phyloP scores from a whole-genome alignment of 1,140 invertebrate species.

The Carposina sasakii region DNA sequence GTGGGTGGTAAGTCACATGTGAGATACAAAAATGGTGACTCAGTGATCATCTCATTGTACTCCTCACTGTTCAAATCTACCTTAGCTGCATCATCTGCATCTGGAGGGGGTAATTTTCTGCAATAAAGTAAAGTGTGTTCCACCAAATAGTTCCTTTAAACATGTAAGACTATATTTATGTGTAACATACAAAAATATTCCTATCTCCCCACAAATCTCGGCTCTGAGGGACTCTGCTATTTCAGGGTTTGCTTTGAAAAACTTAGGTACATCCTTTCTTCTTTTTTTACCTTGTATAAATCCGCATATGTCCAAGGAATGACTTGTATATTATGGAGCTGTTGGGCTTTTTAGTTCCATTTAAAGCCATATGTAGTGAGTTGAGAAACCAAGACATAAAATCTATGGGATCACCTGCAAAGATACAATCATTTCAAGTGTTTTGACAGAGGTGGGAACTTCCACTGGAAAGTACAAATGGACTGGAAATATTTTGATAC shows the following conservation, averaged over 20 bases:
- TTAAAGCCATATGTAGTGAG: conserved; percentile 91
- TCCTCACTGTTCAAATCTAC: conserved; percentile 86
- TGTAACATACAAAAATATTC: too few relatives aligned
- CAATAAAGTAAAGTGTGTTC: too few relatives aligned
- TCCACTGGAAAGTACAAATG: too few relatives aligned
- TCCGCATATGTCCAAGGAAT: conserved; percentile 96
- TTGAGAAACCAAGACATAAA: conserved; percentile 98
- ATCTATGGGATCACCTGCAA: conserved; percentile 94
- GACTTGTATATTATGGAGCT: conserved; percentile 96
- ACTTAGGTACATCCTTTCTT: too few relatives aligned
- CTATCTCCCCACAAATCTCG: too few relatives aligned
- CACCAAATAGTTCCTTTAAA: too few relatives aligned
- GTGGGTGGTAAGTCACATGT: conserved; percentile 97
- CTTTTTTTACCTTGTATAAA: conserved; percentile 81
- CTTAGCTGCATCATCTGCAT: conserved; percentile 92
- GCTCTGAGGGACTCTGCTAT: too few relatives aligned
- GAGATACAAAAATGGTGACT: conserved; percentile 95
- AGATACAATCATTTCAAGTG: conserved; percentile 21
- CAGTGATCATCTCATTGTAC: conserved; percentile 89
- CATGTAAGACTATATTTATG: too few relatives aligned
- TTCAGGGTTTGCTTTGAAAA: too few relatives aligned
- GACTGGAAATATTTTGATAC: too few relatives aligned
- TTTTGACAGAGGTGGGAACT: too few relatives aligned
- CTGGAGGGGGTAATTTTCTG: conserved; percentile 94
- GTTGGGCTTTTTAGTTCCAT: conserved; percentile 87